Evolutionary conservation across 2,888 invertebrate species (phyloP), one percentile per base, ranked within the genome.

Genomic region (Synanthedon andrenaeformis): DNA sequence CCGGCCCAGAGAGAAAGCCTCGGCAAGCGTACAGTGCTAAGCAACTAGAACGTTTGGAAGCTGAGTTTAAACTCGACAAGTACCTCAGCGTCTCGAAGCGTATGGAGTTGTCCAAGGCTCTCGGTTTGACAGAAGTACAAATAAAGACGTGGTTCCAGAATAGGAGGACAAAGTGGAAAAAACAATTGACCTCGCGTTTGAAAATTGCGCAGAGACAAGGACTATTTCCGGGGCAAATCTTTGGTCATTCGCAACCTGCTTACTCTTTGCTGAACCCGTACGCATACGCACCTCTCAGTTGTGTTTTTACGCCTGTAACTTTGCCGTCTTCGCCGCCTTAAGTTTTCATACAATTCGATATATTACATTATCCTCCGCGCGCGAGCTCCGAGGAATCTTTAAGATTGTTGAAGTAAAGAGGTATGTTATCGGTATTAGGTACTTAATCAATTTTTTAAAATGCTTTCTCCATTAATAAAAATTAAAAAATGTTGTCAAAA

Each of bases 101-200:
- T 53, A 94, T 97, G 93, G 97, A 98, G 66, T 87, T 98, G 4
- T 97, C 97, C 0, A 95, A 96, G 76, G 92, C 93, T 0, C 79
- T 98, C 41, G 94, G 92, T 61, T 88, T 98, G 50, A 97, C 97
- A 0, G 97, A 98, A 82, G 97, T 97, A 0, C 97, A 98, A 83
- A 97, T 98, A 62, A 98, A 98, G 76, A 97, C 97, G 0, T 97
- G 97, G 97, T 97, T 97, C 74, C 96, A 97, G 79, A 97, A 98
- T 74, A 89, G 98, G 55, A 89, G 98, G 58, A 98, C 98, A 0
- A 98, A 98, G 75, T 98, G 97, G 97, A 97, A 98, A 83, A 98
- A 98, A 68, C 98, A 98, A 71, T 82, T 98, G 66, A 96, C 97
- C 0, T 94, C 96, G 0, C 88, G 96, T 3, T 80, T 97, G 59